Evolutionary conservation across 2,797 vertebrate species (phyloP).

Genomic region (Platalea minor): DNA sequence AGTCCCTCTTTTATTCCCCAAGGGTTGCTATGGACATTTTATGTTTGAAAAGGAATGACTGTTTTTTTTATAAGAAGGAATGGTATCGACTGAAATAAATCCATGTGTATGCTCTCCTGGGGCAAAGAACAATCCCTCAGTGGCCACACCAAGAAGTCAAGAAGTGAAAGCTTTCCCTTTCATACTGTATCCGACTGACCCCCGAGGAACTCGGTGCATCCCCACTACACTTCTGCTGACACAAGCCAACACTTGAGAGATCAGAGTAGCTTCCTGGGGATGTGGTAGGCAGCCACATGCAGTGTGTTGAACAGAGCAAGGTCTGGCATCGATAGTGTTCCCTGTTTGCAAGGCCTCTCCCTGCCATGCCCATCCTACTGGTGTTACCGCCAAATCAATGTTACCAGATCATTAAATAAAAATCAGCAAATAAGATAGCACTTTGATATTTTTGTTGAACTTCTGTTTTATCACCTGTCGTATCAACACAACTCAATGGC

Average conservation of each 20-base stretch:
- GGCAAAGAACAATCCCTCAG: neutral
- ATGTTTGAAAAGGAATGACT: neutral
- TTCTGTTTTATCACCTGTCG: neutral
- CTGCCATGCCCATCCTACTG: neutral
- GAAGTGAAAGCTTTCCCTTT: neutral
- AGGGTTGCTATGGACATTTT: neutral
- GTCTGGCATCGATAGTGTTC: fast-evolving
- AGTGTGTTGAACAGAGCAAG: neutral
- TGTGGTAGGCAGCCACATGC: neutral
- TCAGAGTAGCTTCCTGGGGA: neutral
- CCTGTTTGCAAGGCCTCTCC: neutral
- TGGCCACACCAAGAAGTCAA: neutral
- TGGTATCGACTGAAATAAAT: neutral
- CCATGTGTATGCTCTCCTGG: neutral
- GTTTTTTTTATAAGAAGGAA: neutral
- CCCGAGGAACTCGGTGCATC: neutral
- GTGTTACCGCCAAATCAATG: neutral
- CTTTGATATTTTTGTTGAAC: neutral
- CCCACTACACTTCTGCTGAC: neutral
- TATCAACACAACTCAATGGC: neutral
- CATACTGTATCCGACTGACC: neutral
- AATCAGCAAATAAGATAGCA: neutral
- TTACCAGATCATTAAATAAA: neutral
- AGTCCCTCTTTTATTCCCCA: neutral
- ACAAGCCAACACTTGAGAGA: neutral